phyloP scores from a whole-genome alignment of 1,140 invertebrate species.

The Calosoma granatense region DNA sequence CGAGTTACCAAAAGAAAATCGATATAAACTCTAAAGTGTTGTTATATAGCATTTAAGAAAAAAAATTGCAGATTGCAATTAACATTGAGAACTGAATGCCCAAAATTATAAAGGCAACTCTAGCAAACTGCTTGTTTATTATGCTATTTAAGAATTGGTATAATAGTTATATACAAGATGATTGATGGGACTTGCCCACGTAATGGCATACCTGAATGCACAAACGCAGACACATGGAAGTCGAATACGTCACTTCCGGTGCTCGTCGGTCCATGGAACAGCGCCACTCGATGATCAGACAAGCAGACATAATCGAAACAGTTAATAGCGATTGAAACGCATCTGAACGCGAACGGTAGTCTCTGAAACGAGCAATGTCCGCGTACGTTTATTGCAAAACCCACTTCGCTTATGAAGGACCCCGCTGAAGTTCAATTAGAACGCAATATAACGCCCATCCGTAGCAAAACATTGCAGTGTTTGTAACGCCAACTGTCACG shows the following conservation, averaged over 20 bases:
- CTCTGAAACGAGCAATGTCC: background rate
- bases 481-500: too few relatives aligned
- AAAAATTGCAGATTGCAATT: too few relatives aligned
- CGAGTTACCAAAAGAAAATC: too few relatives aligned
- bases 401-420: slow-evolving; percentile 3
- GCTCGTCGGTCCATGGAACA: background rate
- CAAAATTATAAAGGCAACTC: too few relatives aligned
- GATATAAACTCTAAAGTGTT: too few relatives aligned
- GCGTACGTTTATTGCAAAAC: background rate
- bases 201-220: background rate
- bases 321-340: background rate
- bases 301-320: slow-evolving; percentile 2
- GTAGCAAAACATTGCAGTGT: too few relatives aligned
- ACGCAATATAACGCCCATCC: background rate
- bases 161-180: too few relatives aligned
- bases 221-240: background rate
- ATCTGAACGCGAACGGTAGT: background rate
- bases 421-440: background rate
- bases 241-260: background rate
- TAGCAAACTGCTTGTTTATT: too few relatives aligned
- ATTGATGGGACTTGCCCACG: background rate
- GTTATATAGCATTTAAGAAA: too few relatives aligned
- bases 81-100: too few relatives aligned
- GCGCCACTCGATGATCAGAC: slow-evolving; percentile 2
- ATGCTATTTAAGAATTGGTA: too few relatives aligned